A percentile compares a stretch with the other conserved stretches of the same genome.
Evolutionary conservation across 1,140 invertebrate genomes (phyloP).

Genomic region (Drosophila orena): DNA sequence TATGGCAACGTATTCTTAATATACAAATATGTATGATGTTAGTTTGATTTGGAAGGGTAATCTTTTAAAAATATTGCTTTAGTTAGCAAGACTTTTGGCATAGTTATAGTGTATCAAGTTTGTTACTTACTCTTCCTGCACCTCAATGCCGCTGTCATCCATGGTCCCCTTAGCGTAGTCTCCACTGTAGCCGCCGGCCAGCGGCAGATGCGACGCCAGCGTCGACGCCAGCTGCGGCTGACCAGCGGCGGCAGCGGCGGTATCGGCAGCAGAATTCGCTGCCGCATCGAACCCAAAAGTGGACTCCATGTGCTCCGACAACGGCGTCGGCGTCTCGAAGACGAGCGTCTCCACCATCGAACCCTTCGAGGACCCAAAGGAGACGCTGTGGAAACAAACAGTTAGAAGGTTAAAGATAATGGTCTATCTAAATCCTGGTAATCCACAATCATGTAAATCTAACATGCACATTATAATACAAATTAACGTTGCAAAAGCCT

Average conservation of each 20-base stretch:
- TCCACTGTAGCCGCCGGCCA: slow-evolving; percentile 42
- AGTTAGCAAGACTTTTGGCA: no score
- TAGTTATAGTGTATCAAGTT: not conserved
- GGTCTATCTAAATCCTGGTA: no score
- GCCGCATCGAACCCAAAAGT: slow-evolving; percentile 76
- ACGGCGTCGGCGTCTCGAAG: slow-evolving; percentile 92
- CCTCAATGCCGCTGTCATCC: slow-evolving; percentile 83
- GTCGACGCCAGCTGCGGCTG: slow-evolving; percentile 42
- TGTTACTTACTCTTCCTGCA: slow-evolving; percentile 87
- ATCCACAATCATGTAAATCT: no score
- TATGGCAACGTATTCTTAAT: not conserved
- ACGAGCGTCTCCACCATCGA: slow-evolving; percentile 97
- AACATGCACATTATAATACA: no score
- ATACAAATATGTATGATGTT: no score
- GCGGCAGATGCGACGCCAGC: slow-evolving; percentile 56
- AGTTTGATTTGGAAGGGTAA: no score
- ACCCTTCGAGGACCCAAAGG: slow-evolving; percentile 96
- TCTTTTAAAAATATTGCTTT: no score
- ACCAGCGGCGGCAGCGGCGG: slow-evolving; percentile 49
- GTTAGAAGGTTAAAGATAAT: not conserved
- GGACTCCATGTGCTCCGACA: slow-evolving; percentile 89
- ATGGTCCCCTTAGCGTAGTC: slow-evolving; percentile 71
- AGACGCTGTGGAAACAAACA: slow-evolving; percentile 89
- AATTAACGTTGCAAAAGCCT: no score
- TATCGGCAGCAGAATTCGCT: slow-evolving; percentile 59